A percentile compares a stretch with the other conserved stretches of the same genome.
These are phyloP conservation scores for Thunnus maccoyii DNA, from an alignment of 2,113 vertebrate species.

Conservation along the genomic window DNA sequence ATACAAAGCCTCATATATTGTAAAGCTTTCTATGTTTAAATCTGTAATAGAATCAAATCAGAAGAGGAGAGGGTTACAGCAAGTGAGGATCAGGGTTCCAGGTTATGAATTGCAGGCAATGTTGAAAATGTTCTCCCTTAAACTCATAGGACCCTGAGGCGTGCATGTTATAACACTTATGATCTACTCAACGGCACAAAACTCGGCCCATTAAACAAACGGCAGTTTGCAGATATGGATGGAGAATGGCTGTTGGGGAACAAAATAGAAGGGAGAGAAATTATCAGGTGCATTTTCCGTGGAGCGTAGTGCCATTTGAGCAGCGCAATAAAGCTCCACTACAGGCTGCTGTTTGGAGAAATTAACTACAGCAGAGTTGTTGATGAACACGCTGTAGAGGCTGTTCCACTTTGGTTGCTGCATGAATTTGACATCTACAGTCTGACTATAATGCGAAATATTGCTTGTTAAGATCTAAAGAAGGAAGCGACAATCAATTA, in stretches of 20 bases:
- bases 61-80: conserved; percentile 29
- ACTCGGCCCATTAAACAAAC: conserved; percentile 75
- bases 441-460: background rate
- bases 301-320: conserved; percentile 21
- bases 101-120: conserved; percentile 65
- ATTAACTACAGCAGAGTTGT: conserved; percentile 37
- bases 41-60: conserved; percentile 56
- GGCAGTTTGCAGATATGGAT: conserved; percentile 54
- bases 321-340: conserved; percentile 41
- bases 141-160: conserved; percentile 64
- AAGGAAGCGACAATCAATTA: background rate
- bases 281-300: conserved; percentile 56
- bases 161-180: conserved; percentile 68
- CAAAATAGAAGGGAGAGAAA: conserved; percentile 48
- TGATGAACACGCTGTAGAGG: conserved; percentile 7
- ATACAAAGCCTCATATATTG: conserved; percentile 38
- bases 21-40: conserved; percentile 48
- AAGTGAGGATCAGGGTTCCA: conserved; percentile 50
- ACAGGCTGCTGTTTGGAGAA: conserved; percentile 47
- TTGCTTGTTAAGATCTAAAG: background rate
- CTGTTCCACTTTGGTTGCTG: conserved; percentile 2
- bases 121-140: conserved; percentile 61
- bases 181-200: conserved; percentile 56
- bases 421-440: background rate
- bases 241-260: conserved; percentile 55